Percentiles rank a stretch among this genome's conserved stretches.
Conservation (phyloP, 2,888 invertebrate genomes). For the Nasonia oneida region DNA sequence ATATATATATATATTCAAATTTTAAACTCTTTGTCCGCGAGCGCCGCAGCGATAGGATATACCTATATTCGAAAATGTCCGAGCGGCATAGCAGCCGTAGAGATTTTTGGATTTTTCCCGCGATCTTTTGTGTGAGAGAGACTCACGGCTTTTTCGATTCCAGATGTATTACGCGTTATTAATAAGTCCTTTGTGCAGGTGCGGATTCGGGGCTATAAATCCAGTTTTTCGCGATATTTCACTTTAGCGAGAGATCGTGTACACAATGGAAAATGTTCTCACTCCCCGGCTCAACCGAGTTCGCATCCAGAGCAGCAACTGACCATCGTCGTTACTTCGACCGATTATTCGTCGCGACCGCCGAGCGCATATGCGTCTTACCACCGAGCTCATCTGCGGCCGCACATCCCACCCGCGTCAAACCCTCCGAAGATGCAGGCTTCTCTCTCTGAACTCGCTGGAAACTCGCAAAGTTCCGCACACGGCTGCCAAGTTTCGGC, state of each 20-base stretch:
- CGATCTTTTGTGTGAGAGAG: conserved; percentile 29
- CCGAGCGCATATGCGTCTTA: conserved; percentile 46
- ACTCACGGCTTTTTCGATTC: conserved; percentile 36
- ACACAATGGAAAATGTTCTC: background rate
- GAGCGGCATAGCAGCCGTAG: conserved; percentile 16
- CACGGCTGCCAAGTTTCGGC: conserved; percentile 46
- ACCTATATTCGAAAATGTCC: conserved; percentile 46
- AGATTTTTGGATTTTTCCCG: conserved; percentile 25
- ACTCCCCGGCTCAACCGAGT: background rate
- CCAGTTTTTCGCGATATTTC: conserved; percentile 2
- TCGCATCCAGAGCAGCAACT: background rate
- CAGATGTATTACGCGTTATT: conserved; percentile 58
- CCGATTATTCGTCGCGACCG: background rate
- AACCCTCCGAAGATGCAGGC: background rate
- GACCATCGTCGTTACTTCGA: background rate
- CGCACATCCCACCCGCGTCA: conserved; percentile 26
- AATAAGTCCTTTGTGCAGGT: conserved; percentile 57
- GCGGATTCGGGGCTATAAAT: conserved; percentile 47
- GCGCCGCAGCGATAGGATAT: background rate
- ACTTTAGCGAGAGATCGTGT: background rate
- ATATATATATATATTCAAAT: conserved; percentile 60
- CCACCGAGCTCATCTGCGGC: conserved; percentile 50
- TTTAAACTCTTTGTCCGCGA: conserved; percentile 54
- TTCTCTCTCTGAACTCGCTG: conserved; percentile 11
- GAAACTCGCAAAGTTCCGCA: conserved; percentile 35